Conservation (phyloP, 2,113 vertebrate genomes). For the Grammomys surdaster region DNA sequence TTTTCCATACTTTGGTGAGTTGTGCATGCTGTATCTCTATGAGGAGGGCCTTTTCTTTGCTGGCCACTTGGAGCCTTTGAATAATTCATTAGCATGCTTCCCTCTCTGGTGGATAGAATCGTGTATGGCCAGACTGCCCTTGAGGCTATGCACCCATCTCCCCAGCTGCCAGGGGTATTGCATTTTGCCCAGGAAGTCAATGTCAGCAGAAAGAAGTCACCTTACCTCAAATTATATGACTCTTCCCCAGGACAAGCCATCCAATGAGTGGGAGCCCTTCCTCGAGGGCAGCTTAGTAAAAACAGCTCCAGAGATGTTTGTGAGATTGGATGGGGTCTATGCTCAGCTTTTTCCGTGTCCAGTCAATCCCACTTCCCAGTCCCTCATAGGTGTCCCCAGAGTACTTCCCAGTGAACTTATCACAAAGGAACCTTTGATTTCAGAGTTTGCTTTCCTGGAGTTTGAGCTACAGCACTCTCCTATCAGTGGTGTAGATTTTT, state of each 20-base stretch:
- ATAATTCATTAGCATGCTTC: too few relatives aligned
- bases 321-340: background rate
- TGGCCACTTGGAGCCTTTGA: too few relatives aligned
- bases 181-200: background rate
- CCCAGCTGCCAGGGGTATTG: background rate
- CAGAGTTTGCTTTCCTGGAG: background rate
- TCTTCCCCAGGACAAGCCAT: background rate
- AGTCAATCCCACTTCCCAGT: background rate
- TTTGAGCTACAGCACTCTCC: background rate
- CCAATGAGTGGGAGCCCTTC: background rate
- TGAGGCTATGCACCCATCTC: too few relatives aligned
- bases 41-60: too few relatives aligned
- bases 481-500: background rate
- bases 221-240: background rate
- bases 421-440: background rate
- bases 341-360: background rate
- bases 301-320: background rate
- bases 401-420: background rate
- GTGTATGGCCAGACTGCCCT: too few relatives aligned
- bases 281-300: background rate
- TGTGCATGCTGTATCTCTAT: too few relatives aligned
- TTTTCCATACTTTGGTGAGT: too few relatives aligned
- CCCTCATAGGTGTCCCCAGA: background rate
- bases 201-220: background rate
- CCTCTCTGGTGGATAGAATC: too few relatives aligned